A percentile compares a stretch with the other conserved stretches of the same genome.
These are phyloP conservation scores for Madoqua kirkii DNA, from an alignment of 2,113 vertebrate species.

Conservation along the genomic window DNA sequence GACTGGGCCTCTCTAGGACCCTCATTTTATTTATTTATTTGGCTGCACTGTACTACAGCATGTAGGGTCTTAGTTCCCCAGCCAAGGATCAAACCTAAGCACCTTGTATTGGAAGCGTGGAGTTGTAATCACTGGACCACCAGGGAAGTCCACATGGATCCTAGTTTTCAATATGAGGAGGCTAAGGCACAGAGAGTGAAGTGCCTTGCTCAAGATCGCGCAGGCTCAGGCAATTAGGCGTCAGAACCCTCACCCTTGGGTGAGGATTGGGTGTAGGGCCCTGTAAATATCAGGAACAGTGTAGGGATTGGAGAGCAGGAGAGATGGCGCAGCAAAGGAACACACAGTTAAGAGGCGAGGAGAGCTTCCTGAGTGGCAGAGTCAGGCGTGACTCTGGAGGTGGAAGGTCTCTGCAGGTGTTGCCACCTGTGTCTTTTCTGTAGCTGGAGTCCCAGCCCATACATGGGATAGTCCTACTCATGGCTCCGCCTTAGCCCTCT, in stretches of 20 bases:
- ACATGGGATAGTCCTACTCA: background rate
- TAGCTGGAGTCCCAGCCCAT: background rate
- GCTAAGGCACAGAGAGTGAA: background rate
- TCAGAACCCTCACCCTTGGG: background rate
- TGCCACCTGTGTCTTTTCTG: background rate
- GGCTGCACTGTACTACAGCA: background rate
- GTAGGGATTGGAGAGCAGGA: background rate
- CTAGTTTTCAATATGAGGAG: background rate
- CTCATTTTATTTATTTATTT: background rate
- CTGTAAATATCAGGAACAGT: background rate
- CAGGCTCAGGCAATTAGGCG: background rate
- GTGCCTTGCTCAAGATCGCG: background rate
- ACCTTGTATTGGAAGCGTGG: background rate
- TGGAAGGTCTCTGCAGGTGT: background rate
- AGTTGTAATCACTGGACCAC: background rate
- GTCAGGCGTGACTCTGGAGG: background rate
- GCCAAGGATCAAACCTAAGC: background rate
- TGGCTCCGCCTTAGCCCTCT: background rate
- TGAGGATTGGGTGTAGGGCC: background rate
- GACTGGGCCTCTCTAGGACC: background rate
- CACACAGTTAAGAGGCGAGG: too few relatives aligned
- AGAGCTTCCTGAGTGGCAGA: background rate
- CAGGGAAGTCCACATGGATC: background rate
- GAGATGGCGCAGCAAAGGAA: background rate
- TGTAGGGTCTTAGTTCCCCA: background rate